phyloP scores from a whole-genome alignment of 2,113 vertebrate genomes.

The Eudyptes chrysolophus region DNA sequence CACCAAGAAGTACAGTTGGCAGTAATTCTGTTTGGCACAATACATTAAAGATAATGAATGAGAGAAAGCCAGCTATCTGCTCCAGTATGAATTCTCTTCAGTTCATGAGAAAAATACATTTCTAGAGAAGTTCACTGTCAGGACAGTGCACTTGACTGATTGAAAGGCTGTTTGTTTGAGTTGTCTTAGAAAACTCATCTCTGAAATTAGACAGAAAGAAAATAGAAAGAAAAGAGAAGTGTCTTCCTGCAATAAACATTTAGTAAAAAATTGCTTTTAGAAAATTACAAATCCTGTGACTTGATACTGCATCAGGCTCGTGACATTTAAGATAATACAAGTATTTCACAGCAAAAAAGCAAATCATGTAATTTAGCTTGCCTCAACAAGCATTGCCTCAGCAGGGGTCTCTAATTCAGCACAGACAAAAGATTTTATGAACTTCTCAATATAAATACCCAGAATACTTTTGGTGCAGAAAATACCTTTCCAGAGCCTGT shows the following conservation, averaged over 20 bases:
- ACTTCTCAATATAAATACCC: conserved; percentile 69
- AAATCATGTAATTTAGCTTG: conserved; percentile 77
- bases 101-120: conserved; percentile 16
- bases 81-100: conserved; percentile 16
- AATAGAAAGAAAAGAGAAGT: conserved; percentile 47
- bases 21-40: conserved; percentile 35
- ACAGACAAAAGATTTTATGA: conserved; percentile 76
- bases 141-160: conserved; percentile 52
- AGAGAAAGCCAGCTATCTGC: not conserved
- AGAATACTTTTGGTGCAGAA: conserved; percentile 48
- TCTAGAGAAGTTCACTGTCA: conserved; percentile 41
- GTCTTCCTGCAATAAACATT: conserved; percentile 72
- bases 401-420: conserved; percentile 72
- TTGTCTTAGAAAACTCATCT: conserved; percentile 58
- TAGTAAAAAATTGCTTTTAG: conserved; percentile 69
- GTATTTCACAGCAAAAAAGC: conserved; percentile 76
- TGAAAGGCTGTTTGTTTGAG: conserved; percentile 61
- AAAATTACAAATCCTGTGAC: conserved; percentile 68
- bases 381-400: conserved; percentile 73
- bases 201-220: conserved; percentile 58
- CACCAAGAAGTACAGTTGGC: not conserved
- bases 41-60: conserved; percentile 39
- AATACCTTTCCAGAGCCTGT: conserved; percentile 19
- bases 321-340: conserved; percentile 77
- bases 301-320: conserved; percentile 69